Base-by-base conservation (phyloP, 2,113 vertebrate genomes). In the Engystomops pustulosus region DNA sequence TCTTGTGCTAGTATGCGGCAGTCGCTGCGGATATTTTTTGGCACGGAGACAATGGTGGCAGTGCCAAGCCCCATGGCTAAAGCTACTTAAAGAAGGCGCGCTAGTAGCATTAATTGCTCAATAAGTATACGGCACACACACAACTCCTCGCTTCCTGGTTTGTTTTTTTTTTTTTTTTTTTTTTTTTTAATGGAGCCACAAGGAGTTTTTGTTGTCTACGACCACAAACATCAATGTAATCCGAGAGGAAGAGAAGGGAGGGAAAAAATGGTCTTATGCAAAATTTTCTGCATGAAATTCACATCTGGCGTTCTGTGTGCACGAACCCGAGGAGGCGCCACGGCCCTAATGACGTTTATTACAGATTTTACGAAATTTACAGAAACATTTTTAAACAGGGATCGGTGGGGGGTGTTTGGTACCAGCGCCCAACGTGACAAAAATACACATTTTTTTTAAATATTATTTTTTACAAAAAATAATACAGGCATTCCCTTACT, bases 41-140 rank as follows among this genome's bases (percentile, higher is more conserved):
- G 97, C 97, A 94, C 93, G 80, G 87, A 95, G 96, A 97, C 97
- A 96, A 92, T 80, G 91, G 90, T 92, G 94, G 91, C 92, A 87
- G 92, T 96, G 97, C 97, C 97, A 97, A 98, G 94, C 95, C 96
- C 96, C 94, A 93, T 95, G 96, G 97, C 96, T 94, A 95, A 92
- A 94, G 95, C 93, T 94, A 94, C 96, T 96, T 91, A 93, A 95
- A 95, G 94, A 95, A 97, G 94, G 95, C 95, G 94, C 94, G 93
- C 95, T 95, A 94, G 94, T 93, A 94, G 95, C 93, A 94, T 95
- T 93, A 95, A 97, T 94, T 94, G 95, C 93, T 94, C 93, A 89
- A 94, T 94, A 94, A 94, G 92, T 93, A 91, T 90, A 89, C 91
- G 90, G 91, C 88, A 84, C 79, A 88, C 79, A 88, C 89, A 93